Conservation (phyloP, 2,888 invertebrate genomes). For the Pachycephus smyrnensis region DNA sequence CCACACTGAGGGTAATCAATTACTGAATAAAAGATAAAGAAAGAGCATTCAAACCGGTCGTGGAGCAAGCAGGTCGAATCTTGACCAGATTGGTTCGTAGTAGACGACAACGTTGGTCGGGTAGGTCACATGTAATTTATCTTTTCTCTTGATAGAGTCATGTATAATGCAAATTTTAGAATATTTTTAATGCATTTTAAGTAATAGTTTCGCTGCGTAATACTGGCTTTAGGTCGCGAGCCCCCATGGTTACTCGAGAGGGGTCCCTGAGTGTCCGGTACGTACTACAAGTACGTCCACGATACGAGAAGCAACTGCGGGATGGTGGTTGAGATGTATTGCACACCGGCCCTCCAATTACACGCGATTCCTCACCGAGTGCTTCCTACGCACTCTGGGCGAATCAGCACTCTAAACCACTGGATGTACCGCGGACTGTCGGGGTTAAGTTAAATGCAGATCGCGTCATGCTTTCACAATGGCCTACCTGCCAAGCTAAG, state of each 20-base stretch:
- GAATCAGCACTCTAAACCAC: constrained; percentile 23
- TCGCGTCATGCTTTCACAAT: not conserved
- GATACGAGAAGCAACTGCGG: constrained; percentile 7
- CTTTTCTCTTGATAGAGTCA: not conserved
- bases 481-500: not conserved
- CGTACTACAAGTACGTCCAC: not conserved
- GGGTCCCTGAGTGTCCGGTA: not conserved
- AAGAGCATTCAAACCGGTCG: not conserved
- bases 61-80: not conserved
- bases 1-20: not conserved
- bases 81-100: not conserved
- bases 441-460: constrained; percentile 4
- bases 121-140: not conserved
- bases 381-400: constrained; percentile 21
- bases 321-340: constrained; percentile 19
- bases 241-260: not conserved
- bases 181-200: not conserved
- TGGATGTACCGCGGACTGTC: constrained; percentile 7
- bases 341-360: constrained; percentile 25
- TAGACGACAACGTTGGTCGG: not conserved
- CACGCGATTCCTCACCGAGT: constrained; percentile 24
- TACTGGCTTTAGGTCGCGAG: not conserved
- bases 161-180: not conserved
- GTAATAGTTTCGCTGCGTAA: not conserved
- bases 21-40: not conserved